Base-by-base conservation (phyloP, 2,797 vertebrate species). In the Xenentodon cancila region DNA sequence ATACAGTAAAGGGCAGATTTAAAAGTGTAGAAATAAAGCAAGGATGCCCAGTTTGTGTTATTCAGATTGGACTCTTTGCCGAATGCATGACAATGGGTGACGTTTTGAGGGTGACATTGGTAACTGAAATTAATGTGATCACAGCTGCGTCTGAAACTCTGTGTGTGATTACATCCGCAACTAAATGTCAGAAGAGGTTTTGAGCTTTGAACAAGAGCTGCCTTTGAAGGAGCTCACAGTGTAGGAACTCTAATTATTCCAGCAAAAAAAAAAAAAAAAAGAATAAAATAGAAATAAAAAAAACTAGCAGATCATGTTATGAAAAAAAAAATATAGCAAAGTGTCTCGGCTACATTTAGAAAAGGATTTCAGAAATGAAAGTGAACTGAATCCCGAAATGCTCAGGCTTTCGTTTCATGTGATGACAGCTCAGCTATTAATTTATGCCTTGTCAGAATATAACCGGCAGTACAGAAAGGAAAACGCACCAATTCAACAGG, bases 291-390 rank as follows among this genome's bases (percentile, higher is more conserved):
- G 5, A 3, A 45, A 21, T 16, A 43, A 3, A 13, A 5, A 40
- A 64, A 59, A 55, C 12, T 7, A 64, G 53, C 15, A 45, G 57
- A 60, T 61, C 43, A 49, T 30, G 59, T 53, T n/a, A 37, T 17
- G 30, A 37, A 37, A 37, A 37, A 37, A 37, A 12, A 56, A 34
- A 13, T 5, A 17, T 43, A 46, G 25, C 18, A 47, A n/a, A 65
- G 7, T 16, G 17, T n/a, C 42, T 40, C 34, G 49, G 60, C 64
- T 54, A 57, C 44, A 58, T 60, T 73, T 43, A 44, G 48, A 68
- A 71, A 75, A 48, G 21, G 42, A 47, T 53, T 67, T 63, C 52
- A 69, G 45, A 70, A 81, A 80, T 69, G 48, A 67, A 83, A 76
- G 55, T 4, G 59, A n/a, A 20, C 20, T 55, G 62, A 71, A 57